Conservation (phyloP, 2,888 invertebrate species). For the Scaptomyza caliginosa region DNA sequence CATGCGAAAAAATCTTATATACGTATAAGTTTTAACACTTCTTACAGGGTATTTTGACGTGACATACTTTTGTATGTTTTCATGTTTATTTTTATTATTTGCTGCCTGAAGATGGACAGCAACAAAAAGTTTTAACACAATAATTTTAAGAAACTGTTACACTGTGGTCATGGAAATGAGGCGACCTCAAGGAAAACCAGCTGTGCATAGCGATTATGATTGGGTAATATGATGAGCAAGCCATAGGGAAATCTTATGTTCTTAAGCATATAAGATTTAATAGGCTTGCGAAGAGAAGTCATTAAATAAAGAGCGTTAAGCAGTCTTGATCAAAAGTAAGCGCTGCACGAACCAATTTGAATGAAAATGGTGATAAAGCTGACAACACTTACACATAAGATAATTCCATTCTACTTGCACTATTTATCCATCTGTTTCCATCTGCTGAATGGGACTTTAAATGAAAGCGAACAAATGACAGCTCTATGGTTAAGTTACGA, state of each 20-base stretch:
- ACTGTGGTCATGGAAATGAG: slow-evolving; percentile 20
- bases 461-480: slow-evolving; percentile 60
- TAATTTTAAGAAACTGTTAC: slow-evolving; percentile 46
- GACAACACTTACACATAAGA: not conserved
- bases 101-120: not conserved
- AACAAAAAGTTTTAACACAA: slow-evolving; percentile 46
- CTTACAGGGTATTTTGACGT: slow-evolving; percentile 16
- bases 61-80: not conserved
- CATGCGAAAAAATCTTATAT: no score
- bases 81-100: not conserved
- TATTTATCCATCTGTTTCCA: slow-evolving; percentile 20
- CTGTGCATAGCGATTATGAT: slow-evolving; percentile 31
- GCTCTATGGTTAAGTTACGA: slow-evolving; percentile 61
- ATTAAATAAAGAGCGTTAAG: not conserved
- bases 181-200: slow-evolving; percentile 25
- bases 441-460: slow-evolving; percentile 38
- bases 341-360: slow-evolving; percentile 4
- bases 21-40: no score
- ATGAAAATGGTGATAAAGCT: not conserved
- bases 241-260: slow-evolving; percentile 1
- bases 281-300: not conserved
- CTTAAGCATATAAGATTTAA: not conserved
- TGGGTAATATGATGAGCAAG: slow-evolving; percentile 15
- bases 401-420: slow-evolving; percentile 12
- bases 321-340: slow-evolving; percentile 18